phyloP scores from a whole-genome alignment of 2,113 vertebrate genomes.

The Perca schrenkii region DNA sequence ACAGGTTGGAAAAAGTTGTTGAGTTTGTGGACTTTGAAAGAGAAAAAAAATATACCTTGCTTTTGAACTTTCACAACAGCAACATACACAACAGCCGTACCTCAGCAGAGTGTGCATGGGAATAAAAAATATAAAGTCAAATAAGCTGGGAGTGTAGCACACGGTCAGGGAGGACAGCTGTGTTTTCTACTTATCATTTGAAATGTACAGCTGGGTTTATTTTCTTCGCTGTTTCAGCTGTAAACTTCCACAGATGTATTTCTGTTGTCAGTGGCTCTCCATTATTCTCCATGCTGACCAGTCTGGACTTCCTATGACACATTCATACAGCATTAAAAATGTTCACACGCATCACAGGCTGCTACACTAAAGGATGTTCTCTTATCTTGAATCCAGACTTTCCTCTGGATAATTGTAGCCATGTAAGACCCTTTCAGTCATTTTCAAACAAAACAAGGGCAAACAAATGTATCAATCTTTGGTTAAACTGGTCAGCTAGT shows the following conservation, averaged over 20 bases:
- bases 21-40: slow-evolving; percentile 82
- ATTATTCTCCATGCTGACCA: background rate
- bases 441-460: too few species aligned
- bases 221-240: slow-evolving; percentile 19
- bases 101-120: slow-evolving; percentile 52
- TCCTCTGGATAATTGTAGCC: too few species aligned
- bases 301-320: background rate
- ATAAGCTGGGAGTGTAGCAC: slow-evolving; percentile 38
- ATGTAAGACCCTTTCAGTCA: too few species aligned
- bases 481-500: too few species aligned
- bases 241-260: slow-evolving; percentile 14
- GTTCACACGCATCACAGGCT: background rate
- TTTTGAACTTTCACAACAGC: slow-evolving; percentile 80
- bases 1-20: slow-evolving; percentile 81
- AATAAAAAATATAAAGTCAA: slow-evolving; percentile 46
- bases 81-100: slow-evolving; percentile 66
- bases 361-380: too few species aligned
- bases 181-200: slow-evolving; percentile 19
- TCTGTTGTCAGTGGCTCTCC: background rate
- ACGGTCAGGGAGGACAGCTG: slow-evolving; percentile 40
- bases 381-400: too few species aligned
- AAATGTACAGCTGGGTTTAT: slow-evolving; percentile 32
- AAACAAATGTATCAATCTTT: too few species aligned
- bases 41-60: slow-evolving; percentile 57
- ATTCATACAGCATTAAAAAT: background rate